These are phyloP conservation scores for Drosophila teissieri DNA, from an alignment of 1,140 invertebrate genomes.

Conservation along the genomic window DNA sequence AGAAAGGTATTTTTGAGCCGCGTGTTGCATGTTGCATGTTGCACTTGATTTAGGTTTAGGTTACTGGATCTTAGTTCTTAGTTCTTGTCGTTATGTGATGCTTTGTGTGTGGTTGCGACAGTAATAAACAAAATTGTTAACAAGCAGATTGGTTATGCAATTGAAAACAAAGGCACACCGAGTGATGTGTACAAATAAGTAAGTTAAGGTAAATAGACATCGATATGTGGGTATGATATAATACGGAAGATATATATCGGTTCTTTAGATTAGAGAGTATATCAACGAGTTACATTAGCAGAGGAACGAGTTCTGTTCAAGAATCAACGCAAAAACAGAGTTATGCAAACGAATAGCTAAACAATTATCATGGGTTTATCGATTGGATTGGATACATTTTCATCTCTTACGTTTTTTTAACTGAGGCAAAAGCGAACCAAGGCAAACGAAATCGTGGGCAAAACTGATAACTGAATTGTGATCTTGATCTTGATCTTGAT, in stretches of 20 bases:
- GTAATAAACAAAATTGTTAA: conserved; percentile 65
- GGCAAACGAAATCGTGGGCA: conserved; percentile 15
- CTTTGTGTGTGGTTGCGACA: conserved; percentile 52
- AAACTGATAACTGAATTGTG: conserved; percentile 7
- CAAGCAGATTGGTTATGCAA: conserved; percentile 74
- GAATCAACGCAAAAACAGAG: conserved; percentile 55
- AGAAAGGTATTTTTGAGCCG: conserved; percentile 77
- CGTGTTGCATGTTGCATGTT: conserved; percentile 45
- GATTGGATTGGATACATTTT: conserved; percentile 36
- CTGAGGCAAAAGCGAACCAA: conserved; percentile 44
- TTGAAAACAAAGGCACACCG: conserved; percentile 59
- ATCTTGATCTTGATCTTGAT: conserved; percentile 14
- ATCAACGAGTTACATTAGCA: conserved; percentile 67
- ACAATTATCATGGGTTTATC: conserved; percentile 34
- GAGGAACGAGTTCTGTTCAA: conserved; percentile 54
- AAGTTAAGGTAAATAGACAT: conserved; percentile 64
- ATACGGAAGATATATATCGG: conserved; percentile 58
- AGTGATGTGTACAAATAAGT: conserved; percentile 58
- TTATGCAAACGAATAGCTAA: conserved; percentile 63
- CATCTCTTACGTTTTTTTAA: conserved; percentile 7
- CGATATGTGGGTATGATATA: conserved; percentile 57
- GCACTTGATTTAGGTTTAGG: conserved; percentile 29
- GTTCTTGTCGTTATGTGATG: conserved; percentile 31
- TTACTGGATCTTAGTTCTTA: conserved; percentile 26
- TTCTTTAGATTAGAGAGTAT: conserved; percentile 54